These are phyloP conservation scores for Oligia fasciuncula DNA, from an alignment of 2,888 invertebrate species.

Conservation along the genomic window DNA sequence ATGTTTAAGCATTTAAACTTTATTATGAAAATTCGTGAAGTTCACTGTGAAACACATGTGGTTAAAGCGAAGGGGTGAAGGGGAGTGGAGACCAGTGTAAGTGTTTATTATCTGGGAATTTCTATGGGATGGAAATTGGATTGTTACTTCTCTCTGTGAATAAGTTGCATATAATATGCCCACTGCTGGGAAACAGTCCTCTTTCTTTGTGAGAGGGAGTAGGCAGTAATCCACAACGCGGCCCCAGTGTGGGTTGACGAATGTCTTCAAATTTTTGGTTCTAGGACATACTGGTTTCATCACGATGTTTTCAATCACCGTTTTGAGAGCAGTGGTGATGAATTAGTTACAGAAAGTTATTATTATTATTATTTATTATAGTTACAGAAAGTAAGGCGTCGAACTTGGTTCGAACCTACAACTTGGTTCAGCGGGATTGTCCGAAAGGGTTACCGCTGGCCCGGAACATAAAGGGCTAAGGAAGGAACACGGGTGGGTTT, in stretches of 20 bases:
- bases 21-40: constrained; percentile 47
- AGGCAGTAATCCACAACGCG: not conserved
- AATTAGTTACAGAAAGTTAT: too few relatives aligned
- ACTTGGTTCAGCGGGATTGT: too few relatives aligned
- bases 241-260: not conserved
- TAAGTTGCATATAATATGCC: not conserved
- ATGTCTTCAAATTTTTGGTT: not conserved
- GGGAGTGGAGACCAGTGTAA: not conserved
- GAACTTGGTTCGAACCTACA: too few relatives aligned
- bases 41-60: constrained; percentile 45
- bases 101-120: constrained; percentile 11
- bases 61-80: not conserved
- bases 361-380: too few relatives aligned
- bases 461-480: too few relatives aligned
- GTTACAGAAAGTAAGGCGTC: too few relatives aligned
- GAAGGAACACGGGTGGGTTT: too few relatives aligned
- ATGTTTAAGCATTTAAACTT: constrained; percentile 57
- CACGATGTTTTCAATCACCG: too few relatives aligned
- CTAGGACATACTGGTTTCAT: too few relatives aligned
- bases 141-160: not conserved
- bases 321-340: too few relatives aligned
- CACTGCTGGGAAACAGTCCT: not conserved
- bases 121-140: not conserved
- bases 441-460: too few relatives aligned
- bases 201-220: not conserved